Evolutionary conservation across 2,888 invertebrate genomes (phyloP).

Genomic region (Ommatoiulus sabulosus): DNA sequence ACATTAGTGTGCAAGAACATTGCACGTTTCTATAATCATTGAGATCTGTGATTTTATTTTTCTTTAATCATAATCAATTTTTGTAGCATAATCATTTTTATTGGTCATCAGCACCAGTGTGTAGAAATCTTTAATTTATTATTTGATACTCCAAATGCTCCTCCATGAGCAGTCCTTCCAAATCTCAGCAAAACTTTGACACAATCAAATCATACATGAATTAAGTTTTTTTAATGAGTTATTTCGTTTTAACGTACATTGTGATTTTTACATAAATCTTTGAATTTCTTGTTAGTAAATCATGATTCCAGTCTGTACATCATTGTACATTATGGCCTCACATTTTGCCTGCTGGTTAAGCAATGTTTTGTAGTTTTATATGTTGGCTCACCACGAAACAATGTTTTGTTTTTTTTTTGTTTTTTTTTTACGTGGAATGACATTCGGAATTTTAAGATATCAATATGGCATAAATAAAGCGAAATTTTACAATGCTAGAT

Average conservation of each 20-base stretch:
- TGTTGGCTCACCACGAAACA: neutral
- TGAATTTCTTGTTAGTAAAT: no score
- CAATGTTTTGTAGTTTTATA: neutral
- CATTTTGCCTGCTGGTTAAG: neutral
- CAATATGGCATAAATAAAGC: neutral
- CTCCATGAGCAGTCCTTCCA: neutral
- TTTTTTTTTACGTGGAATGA: neutral
- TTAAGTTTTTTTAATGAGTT: neutral
- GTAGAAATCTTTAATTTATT: neutral
- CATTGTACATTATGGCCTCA: neutral
- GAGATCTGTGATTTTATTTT: slow-evolving; percentile 7
- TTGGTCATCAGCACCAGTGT: neutral
- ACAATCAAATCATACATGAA: neutral
- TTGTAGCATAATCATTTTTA: neutral
- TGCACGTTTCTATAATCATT: neutral
- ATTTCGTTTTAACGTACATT: no score
- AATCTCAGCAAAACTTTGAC: neutral
- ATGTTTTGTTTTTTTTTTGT: neutral
- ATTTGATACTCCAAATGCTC: neutral
- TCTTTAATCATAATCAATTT: neutral
- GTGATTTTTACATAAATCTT: no score
- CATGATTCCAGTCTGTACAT: neutral
- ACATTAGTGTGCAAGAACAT: neutral
- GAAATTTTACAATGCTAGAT: no score
- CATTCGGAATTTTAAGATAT: no score